Conservation (phyloP, 2,797 vertebrate species). For the Buphagus erythrorhynchus region DNA sequence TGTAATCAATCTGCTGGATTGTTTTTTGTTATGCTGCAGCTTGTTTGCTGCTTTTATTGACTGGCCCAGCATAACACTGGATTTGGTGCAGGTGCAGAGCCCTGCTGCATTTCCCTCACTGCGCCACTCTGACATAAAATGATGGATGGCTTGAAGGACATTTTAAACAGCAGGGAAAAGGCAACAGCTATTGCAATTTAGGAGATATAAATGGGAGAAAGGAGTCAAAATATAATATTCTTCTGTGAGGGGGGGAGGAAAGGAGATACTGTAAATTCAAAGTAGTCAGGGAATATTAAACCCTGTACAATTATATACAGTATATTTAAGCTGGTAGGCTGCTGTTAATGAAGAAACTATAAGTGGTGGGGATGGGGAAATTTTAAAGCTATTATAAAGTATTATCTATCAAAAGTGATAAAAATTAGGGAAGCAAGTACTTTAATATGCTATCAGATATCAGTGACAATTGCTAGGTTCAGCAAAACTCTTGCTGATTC, state of each 20-base stretch:
- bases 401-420: background rate
- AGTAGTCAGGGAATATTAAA: slow-evolving; percentile 4
- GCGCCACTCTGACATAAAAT: background rate
- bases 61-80: background rate
- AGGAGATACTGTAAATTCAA: slow-evolving; percentile 20
- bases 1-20: background rate
- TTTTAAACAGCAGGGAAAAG: background rate
- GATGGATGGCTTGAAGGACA: background rate
- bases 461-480: background rate
- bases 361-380: background rate
- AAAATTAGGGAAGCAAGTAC: background rate
- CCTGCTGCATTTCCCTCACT: background rate
- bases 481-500: slow-evolving; percentile 44
- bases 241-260: background rate
- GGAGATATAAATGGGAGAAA: background rate
- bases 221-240: background rate
- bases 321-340: slow-evolving; percentile 4
- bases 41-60: background rate
- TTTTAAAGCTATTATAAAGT: background rate
- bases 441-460: background rate
- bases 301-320: background rate
- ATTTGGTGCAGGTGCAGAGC: background rate
- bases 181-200: background rate
- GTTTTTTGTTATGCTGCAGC: background rate
- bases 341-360: background rate